Base-by-base conservation (phyloP, 2,888 invertebrate genomes). In the Sphaerophoria taeniata region DNA sequence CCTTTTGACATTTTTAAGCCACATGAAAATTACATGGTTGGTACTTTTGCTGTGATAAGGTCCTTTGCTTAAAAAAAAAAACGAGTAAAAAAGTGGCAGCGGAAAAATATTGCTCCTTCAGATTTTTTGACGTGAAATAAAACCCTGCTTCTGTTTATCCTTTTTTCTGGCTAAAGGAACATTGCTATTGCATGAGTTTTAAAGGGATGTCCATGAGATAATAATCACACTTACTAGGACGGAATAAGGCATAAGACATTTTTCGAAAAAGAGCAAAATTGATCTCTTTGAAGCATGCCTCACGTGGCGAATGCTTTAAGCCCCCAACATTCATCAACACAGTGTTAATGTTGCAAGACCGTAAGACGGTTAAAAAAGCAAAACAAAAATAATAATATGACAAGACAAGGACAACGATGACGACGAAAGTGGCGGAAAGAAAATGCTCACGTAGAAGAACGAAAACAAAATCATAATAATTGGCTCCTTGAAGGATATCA, bases 11-110 rank as follows among this genome's bases (percentile, higher is more conserved):
- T 76, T 73, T 73, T 76, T 73, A 81, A 80, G 70, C 80, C 85
- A 77, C 73, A 85, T 85, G 85, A 81, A 85, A 85, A 85, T 85
- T 85, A 85, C 81, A 85, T 85, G 77, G 76, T 73, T 80, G 70
- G 47, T 43, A 11, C 12, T 9, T 9, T 9, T 43, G 9, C 14
- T 11, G 34, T 58, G 69, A 73, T 70, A 73, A 69, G 73, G 85
- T 72, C 36, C 47, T 76, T 63, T 76, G 67, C 84, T 75, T 61
- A 2, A 39, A 9, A 34, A n/a, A 47, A n/a, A 1, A 14, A n/a
- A 47, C 6, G n/a, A 77, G 55, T 24, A 79, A 71, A 79, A 79
- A 84, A 24, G 79, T 39, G 70, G 85, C 72, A 47, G n/a, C 76
- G 60, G 60, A 79, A 71, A 79, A 79, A 84, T 24, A 84, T 39